Evolutionary conservation across 2,113 vertebrate genomes (phyloP), one percentile per base, ranked within the genome.

Genomic region (Caloenas nicobarica): DNA sequence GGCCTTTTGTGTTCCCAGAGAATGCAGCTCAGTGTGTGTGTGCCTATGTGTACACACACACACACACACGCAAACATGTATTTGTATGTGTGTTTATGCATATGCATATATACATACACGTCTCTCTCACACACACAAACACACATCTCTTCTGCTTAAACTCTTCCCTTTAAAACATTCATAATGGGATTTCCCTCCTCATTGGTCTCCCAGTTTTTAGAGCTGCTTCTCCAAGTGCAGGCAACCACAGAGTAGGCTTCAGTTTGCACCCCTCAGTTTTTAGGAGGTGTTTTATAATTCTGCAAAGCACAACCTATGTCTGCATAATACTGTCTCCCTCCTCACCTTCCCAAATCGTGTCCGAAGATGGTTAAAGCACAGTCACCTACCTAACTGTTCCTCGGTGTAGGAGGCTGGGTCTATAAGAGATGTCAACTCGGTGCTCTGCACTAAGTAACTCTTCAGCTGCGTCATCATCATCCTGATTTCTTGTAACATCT

Each of bases 401-500:
- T 98, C 98, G 0, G 96, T 94, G 97, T 98, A 98, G 93, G 95
- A 97, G 83, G 42, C 78, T 40, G 98, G 97, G 70, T 99, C 99
- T 96, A 98, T 95, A 80, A 99, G 96, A 65, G 97, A 96, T 81
- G 98, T 99, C 93, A 99, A 81, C 98, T 99, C 99, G 0, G 98
- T 97, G 92, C 99, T 99, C 98, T 99, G 99, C 88, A 99, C 98
- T 50, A 99, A 97, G 98, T 99, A 99, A 95, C 98, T 99, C 97
- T 99, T 99, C 89, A 99, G 98, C 89, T 99, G 99, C 0, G 99
- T 99, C 98, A 99, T 99, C 99, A 99, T 99, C 98, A 99, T 98
- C 33, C 99, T 98, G 87, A 99, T 99, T 97, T 99, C 99, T 97
- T 99, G 99, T 24, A 99, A 92, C 98, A 99, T 98, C 97, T 99